Base-by-base conservation (phyloP, 1,140 invertebrate genomes). In the Nasonia vitripennis region DNA sequence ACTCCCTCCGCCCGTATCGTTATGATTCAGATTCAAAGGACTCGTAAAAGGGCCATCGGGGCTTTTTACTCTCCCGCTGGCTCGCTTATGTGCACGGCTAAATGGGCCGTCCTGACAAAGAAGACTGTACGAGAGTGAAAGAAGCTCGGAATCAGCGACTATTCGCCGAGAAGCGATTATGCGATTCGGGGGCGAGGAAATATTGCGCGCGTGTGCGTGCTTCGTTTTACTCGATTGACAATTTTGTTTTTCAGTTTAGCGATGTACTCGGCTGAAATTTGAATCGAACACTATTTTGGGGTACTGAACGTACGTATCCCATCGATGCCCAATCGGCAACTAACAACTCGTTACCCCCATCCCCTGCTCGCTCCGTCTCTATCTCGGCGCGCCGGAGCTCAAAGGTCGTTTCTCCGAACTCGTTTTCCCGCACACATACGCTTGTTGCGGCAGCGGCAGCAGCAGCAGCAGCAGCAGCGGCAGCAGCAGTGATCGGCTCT, bases 401-500 rank as follows among this genome's bases (percentile, higher is more conserved):
- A 91, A 91, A 92, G 89, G 89, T 91, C 89, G 89, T 88, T 89
- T 89, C 87, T 86, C 88, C 84, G 87, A 86, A 86, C 31, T 71
- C 83, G 90, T 89, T 88, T 88, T 89, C 90, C 88, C 85, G 87
- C 55, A 68, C 55, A 84, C 73, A 78, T 41, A 84, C 51, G 41
- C 67, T 37, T 86, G 27, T 1, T 6, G 55, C 12, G 10, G 55
- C 20, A 62, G 55, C 6, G 17, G 20, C 55, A n/a, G 87, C 80
- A 85, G 87, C 86, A 89, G 86, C 27, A 27, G 27, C 27, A 27
- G 27, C 12, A 62, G 55, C 20, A 62, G 20, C 5, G n/a, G 20
- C 55, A 62, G 87, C 80, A 85, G 87, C 86, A 89, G 86, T 88
- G 91, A 92, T 92, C 91, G 91, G 78, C 88, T 91, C 88, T 91